These are phyloP conservation scores for Cryptus viduatorius DNA, from an alignment of 2,888 invertebrate species.

Conservation along the genomic window DNA sequence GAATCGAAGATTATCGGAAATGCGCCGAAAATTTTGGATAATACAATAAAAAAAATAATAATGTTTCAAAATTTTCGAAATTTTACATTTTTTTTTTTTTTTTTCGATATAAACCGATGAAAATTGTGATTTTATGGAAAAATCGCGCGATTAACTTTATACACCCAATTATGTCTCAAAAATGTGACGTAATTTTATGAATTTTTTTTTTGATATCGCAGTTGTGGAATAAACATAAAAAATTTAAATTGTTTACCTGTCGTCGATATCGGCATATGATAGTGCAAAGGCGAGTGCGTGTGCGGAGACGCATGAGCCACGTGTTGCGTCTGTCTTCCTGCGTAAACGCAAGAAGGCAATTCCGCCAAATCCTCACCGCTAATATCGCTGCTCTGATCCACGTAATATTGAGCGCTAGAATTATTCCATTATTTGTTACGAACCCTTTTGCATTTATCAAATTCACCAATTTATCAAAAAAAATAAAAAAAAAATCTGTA, in stretches of 20 bases:
- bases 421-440: conserved; percentile 11
- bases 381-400: conserved; percentile 84
- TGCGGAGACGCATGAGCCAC: conserved; percentile 80
- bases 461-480: not conserved
- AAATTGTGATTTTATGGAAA: no score
- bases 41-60: no score
- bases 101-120: no score
- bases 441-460: not conserved
- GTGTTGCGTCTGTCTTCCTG: conserved; percentile 86
- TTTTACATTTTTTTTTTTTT: no score
- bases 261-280: conserved; percentile 82
- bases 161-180: no score
- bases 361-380: conserved; percentile 89
- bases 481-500: no score
- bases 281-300: conserved; percentile 82
- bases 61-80: no score
- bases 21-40: no score
- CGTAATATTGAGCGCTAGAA: conserved; percentile 81
- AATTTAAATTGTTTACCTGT: conserved; percentile 76
- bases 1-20: no score
- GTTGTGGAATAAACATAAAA: conserved; percentile 49
- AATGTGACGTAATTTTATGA: not conserved
- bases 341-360: conserved; percentile 93
- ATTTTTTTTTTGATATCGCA: conserved; percentile 7
- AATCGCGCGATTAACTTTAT: no score